Percentiles rank a stretch among this genome's conserved stretches.
Conservation (phyloP, 2,888 invertebrate genomes). For the Ptilodon capucinus region DNA sequence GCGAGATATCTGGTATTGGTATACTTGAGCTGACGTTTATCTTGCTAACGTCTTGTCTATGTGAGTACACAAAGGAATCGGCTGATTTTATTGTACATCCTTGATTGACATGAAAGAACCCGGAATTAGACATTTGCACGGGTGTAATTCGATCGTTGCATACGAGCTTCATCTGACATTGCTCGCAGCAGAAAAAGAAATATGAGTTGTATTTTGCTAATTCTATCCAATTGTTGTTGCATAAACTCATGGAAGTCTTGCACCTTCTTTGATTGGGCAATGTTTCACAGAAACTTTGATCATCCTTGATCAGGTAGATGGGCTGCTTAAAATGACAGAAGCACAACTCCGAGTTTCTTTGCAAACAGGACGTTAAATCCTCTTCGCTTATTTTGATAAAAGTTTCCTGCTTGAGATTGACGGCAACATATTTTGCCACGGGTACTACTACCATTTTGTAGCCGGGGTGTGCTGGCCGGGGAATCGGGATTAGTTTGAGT, state of each 20-base stretch:
- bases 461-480: not conserved
- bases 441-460: constrained; percentile 2
- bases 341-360: not conserved
- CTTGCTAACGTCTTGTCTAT: not conserved
- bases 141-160: constrained; percentile 8
- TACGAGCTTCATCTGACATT: constrained; percentile 3
- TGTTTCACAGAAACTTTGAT: constrained; percentile 6
- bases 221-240: constrained; percentile 3
- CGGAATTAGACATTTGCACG: constrained; percentile 1
- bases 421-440: constrained; percentile 4
- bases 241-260: not conserved
- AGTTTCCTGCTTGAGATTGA: constrained; percentile 3
- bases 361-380: constrained; percentile 4
- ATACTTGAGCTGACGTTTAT: not conserved
- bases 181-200: constrained; percentile 8
- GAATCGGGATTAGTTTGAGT: constrained; percentile 2
- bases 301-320: constrained; percentile 4
- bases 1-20: not conserved
- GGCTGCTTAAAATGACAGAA: constrained; percentile 4
- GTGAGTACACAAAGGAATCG: not conserved
- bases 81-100: not conserved
- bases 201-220: constrained; percentile 6
- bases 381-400: constrained; percentile 5
- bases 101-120: constrained; percentile 1
- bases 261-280: constrained; percentile 1